These are phyloP conservation scores for Acanthococcus lagerstroemiae DNA, from an alignment of 2,888 invertebrate species.

Conservation along the genomic window DNA sequence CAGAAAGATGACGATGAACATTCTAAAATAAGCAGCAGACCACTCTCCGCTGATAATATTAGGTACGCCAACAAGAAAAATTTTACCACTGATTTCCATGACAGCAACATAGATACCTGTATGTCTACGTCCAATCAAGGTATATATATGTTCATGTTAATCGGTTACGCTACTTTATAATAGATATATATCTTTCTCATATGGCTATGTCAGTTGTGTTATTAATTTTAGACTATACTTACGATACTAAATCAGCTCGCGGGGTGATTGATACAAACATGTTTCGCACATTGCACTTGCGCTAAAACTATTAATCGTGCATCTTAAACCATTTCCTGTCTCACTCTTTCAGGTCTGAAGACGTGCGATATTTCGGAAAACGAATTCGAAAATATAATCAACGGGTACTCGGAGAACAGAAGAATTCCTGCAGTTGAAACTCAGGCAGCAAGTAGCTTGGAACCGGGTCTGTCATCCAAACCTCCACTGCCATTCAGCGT, in stretches of 20 bases:
- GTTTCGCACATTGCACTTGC: too few relatives aligned
- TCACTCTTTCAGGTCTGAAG: too few relatives aligned
- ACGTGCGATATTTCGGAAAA: constrained; percentile 14
- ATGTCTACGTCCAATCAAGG: constrained; percentile 3
- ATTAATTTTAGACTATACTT: too few relatives aligned
- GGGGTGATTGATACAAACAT: too few relatives aligned
- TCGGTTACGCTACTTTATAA: too few relatives aligned
- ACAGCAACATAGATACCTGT: background rate
- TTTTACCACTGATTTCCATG: background rate
- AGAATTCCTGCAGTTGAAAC: background rate
- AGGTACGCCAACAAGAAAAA: background rate
- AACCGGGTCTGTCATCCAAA: constrained; percentile 37
- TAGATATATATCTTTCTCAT: too few relatives aligned
- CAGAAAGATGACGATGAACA: too few relatives aligned
- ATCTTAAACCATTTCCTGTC: too few relatives aligned
- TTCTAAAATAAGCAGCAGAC: too few relatives aligned
- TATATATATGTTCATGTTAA: background rate
- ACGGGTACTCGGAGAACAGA: constrained; percentile 22
- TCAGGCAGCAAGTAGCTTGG: constrained; percentile 25
- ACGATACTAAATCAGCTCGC: too few relatives aligned
- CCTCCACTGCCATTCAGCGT: constrained; percentile 36
- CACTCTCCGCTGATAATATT: constrained; percentile 14
- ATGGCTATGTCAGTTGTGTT: too few relatives aligned
- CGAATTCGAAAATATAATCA: constrained; percentile 16
- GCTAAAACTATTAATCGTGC: too few relatives aligned